Evolutionary conservation across 2,888 invertebrate genomes (phyloP), one percentile per base, ranked within the genome.

Genomic region (Dioctria linearis): DNA sequence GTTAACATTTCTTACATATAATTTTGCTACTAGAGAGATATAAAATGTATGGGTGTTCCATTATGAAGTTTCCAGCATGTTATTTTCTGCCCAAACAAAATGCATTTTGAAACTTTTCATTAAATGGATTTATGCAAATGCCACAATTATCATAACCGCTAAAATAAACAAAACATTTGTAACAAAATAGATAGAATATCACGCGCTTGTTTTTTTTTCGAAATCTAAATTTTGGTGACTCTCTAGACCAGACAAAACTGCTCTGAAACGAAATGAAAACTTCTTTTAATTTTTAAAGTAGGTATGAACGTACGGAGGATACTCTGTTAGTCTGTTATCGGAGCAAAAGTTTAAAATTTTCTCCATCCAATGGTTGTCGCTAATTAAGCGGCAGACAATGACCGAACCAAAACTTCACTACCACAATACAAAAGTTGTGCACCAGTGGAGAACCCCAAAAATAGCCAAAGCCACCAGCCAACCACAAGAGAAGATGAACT

Each of bases 341-440:
- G 69, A n/a, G 69, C 3, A 69, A 69, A 69, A 69, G 51, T 69
- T 69, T 69, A 13, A 69, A 69, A 69, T 51, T 69, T 69, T 69
- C 51, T 69, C 25, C 25, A 25, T 25, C 25, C 39, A 69, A 51
- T 51, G 39, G 49, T 69, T 69, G 69, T 69, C 69, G 69, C 69
- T 69, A 69, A 69, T 69, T 69, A 69, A 69, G 51, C 69, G 69
- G 49, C 69, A 69, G 69, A 69, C 69, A 69, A 69, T 69, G 51
- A 69, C 69, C 69, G 51, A 5, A 54, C 69, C 51, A 11, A 46
- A 67, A 67, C 67, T 67, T 25, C 49, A 46, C 46, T 46, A 49
- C 69, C 25, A 39, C 69, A 49, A 25, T 51, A 69, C 11, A 11
- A 51, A 69, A 54, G 54, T 54, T 54, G 54, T 6, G 11, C 54